Evolutionary conservation across 2,113 vertebrate genomes (phyloP).

Genomic region (Ctenodactylus gundi): DNA sequence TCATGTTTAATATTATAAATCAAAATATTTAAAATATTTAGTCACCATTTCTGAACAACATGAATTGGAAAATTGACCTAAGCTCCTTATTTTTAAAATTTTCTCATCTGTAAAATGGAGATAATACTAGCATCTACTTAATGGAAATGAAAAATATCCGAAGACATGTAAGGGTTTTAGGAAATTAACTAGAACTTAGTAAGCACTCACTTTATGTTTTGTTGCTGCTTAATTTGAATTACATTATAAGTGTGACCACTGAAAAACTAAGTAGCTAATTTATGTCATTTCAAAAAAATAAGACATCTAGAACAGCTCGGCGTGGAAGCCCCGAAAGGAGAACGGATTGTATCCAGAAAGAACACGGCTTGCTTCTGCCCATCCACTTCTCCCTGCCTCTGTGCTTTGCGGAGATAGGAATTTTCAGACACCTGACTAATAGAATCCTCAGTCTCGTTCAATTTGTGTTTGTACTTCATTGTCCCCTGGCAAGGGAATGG

Average conservation of each 20-base stretch:
- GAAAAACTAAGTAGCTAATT: conserved; percentile 65
- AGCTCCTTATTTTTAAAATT: conserved; percentile 51
- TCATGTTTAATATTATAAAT: neutral
- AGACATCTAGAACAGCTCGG: conserved; percentile 71
- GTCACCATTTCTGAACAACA: conserved; percentile 42
- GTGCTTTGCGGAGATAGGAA: conserved; percentile 80
- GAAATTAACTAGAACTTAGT: neutral
- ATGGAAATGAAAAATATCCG: neutral
- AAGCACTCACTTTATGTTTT: neutral
- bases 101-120: conserved; percentile 47
- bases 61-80: conserved; percentile 44
- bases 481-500: conserved; percentile 75
- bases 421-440: conserved; percentile 81
- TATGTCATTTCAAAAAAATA: conserved; percentile 68
- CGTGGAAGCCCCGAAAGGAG: conserved; percentile 78
- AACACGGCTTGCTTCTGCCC: conserved; percentile 81
- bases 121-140: conserved; percentile 22
- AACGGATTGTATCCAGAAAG: conserved; percentile 84
- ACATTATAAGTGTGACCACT: conserved; percentile 44
- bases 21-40: neutral
- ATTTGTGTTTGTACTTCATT: conserved; percentile 80
- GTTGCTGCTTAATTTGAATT: conserved; percentile 48
- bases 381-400: conserved; percentile 82
- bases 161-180: conserved; percentile 30
- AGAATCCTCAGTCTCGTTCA: conserved; percentile 78